Conservation (phyloP, 2,113 vertebrate species). For the Myotis yumanensis region DNA sequence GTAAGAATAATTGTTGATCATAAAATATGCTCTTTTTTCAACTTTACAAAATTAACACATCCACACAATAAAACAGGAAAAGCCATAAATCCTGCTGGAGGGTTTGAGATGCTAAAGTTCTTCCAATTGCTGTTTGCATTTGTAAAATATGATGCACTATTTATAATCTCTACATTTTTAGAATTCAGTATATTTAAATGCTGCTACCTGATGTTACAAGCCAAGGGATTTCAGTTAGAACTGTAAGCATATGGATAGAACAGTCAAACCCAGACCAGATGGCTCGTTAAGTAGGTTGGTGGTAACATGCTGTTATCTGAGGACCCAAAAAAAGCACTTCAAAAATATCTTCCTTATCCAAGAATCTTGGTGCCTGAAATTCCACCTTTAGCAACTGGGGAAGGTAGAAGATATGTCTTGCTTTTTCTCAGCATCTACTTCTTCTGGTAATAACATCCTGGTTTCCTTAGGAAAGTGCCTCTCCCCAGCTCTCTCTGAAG, state of each 20-base stretch:
- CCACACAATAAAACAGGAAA: slow-evolving; percentile 11
- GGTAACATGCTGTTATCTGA: slow-evolving; percentile 46
- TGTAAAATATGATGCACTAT: slow-evolving; percentile 45
- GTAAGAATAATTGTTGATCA: slow-evolving; percentile 39
- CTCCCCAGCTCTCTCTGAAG: not conserved
- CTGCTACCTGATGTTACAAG: slow-evolving; percentile 62
- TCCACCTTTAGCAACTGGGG: not conserved
- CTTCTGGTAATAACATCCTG: not conserved
- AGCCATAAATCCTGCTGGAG: not conserved
- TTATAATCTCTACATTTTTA: slow-evolving; percentile 64
- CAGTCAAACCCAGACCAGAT: slow-evolving; percentile 67
- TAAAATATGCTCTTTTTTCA: slow-evolving; percentile 21
- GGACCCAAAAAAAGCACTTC: slow-evolving; percentile 32
- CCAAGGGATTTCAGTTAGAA: slow-evolving; percentile 53
- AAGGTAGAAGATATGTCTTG: not conserved
- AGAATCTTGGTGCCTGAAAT: slow-evolving; percentile 2
- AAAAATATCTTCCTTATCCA: slow-evolving; percentile 50
- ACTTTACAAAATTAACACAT: not conserved
- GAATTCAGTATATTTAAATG: slow-evolving; percentile 54
- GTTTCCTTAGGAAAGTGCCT: not conserved
- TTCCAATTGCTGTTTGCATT: not conserved
- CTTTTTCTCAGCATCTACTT: not conserved
- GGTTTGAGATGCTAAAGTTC: slow-evolving; percentile 32
- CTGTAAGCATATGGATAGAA: slow-evolving; percentile 29
- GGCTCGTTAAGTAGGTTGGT: slow-evolving; percentile 61